Base-by-base conservation (phyloP, 1,140 invertebrate species). In the Nomia melanderi region DNA sequence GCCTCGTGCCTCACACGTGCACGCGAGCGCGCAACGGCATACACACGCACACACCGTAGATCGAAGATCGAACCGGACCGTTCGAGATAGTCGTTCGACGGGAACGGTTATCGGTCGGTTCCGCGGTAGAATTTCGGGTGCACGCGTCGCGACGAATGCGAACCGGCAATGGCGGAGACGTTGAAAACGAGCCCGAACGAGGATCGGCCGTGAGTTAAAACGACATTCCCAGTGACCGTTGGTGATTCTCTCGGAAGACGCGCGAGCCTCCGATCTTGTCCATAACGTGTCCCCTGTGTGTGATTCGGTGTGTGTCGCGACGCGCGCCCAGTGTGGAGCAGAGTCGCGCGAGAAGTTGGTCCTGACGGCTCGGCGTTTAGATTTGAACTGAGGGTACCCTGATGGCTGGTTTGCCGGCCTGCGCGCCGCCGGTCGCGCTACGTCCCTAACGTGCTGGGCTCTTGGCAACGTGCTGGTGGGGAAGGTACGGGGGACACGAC, bases 311-410 rank as follows among this genome's bases (percentile, higher is more conserved):
- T 25, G 57, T 41, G 73, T 60, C 73, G 75, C 75, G 75, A 77
- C 75, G 75, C 75, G 75, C 67, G 75, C 75, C 67, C 75, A 77
- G 62, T 63, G 53, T 77, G 44, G 75, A 77, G 67, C 75, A 44
- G 31, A 62, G 56, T 41, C 60, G 53, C 50, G 53, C 53, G 20
- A 11, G 25, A n/a, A n/a, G 31, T 3, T 23, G 53, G 63, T 62
- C 77, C 44, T 33, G 56, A 75, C 56, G n/a, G n/a, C 7, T 41
- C 72, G 36, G 41, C 64, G 71, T 79, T 76, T 75, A 47, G 72
- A 62, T 69, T 75, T 67, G 41, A 67, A 79, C 77, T 79, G 72
- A 67, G 33, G 54, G 62, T 54, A 47, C 47, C 65, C 62, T n/a
- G n/a, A n/a, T n/a, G 59, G 41, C 56, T 50, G 57, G 41, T 12